Evolutionary conservation across 2,113 vertebrate genomes (phyloP), one percentile per base, ranked within the genome.

Genomic region (Ciconia maguari): DNA sequence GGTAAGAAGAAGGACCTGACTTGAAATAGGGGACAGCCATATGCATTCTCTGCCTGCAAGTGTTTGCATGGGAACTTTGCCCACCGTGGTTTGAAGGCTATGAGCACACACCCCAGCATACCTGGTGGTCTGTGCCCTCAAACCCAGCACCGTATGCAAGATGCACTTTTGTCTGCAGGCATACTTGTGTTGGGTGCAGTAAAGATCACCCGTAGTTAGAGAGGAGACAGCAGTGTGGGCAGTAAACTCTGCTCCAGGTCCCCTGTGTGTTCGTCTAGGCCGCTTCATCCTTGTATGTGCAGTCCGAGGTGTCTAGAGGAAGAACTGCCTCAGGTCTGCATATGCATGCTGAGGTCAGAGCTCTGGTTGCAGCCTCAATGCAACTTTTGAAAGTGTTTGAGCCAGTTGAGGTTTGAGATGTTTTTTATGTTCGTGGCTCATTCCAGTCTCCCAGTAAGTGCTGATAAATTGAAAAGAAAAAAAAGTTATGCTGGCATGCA

Each of bases 21-120:
- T 90, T 87, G 10, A 49, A 25, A 34, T 38, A 29, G 1, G 26
- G 14, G n/a, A 29, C 44, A 41, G 22, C 2, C 2, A 0, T 36
- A 3, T 16, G 16, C 14, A 24, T 42, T 19, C 51, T 46, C 49
- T 65, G 38, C 61, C 32, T 44, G 49, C 38, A 16, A 6, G 38
- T 5, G 32, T 60, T 57, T 41, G 36, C 34, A 6, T 11, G 24
- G 36, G 38, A 54, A 11, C 72, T n/a, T 36, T 18, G 16, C 0
- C 2, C 32, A 4, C 5, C 0, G 3, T 16, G 10, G 38, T 69
- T 52, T 52, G 66, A 48, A 38, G 27, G 38, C 44, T 58, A 1
- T 49, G 57, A 60, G 41, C 38, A 9, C 16, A 3, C 20, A 24
- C 44, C 34, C 25, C 12, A 2, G 11, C 19, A 6, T 20, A 15